Evolutionary conservation across 2,888 invertebrate genomes (phyloP), one percentile per base, ranked within the genome.

Genomic region (Anaspis maculata): DNA sequence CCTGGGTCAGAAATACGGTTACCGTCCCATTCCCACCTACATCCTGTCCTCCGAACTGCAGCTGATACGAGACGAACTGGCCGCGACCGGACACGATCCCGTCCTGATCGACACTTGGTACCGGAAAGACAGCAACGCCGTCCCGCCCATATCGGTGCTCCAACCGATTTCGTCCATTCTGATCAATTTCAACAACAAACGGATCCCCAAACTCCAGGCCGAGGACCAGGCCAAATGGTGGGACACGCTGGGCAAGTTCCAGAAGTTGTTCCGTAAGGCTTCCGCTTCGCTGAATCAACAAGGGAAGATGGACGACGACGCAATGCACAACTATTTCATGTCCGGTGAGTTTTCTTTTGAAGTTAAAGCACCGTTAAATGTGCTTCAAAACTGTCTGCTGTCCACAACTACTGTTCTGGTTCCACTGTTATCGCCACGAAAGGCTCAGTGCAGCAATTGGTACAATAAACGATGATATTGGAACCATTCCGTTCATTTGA

Each of bases 261-360:
- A 96, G 65, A 91, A 91, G 59, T 69, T 96, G 12, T 79, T 97
- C 45, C 71, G 96, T 6, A 96, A 94, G 66, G 91, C 94, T 0
- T 83, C 95, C 0, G 77, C 79, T 15, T 86, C 89, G n/a, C 70
- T 95, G 10, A 84, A 77, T 55, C 82, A 84, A 31, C 72, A 79
- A 44, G 88, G 85, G 3, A 86, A 86, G 64, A 83, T 97, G 57
- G 86, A 87, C 52, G 82, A 88, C 48, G 94, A 95, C 32, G 82
- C 84, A 1, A 92, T 89, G 80, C 97, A 97, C 57, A 96, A 94
- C 64, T 97, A 96, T 61, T 96, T 94, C 58, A 97, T 97, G 96
- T 95, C 96, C 37, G n/a, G n/a, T n/a, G n/a, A n/a, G n/a, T n/a
- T n/a, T n/a, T n/a, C n/a, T n/a, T n/a, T n/a, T n/a, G n/a, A n/a